phyloP scores from a whole-genome alignment of 2,888 invertebrate species.

The Eudemis profundana region DNA sequence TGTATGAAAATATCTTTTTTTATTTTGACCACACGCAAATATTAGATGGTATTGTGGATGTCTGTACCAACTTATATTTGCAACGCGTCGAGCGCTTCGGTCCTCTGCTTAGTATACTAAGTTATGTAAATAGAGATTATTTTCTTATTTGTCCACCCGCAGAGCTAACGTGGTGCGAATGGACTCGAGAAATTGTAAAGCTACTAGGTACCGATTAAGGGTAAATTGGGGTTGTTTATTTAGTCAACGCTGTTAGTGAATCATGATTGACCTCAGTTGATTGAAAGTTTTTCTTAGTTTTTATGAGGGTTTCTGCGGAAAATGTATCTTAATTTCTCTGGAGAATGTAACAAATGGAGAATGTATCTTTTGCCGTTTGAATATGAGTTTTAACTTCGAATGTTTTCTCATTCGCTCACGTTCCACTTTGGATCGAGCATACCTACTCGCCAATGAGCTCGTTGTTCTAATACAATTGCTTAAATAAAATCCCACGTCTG shows the following conservation, averaged over 20 bases:
- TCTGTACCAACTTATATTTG: constrained; percentile 2
- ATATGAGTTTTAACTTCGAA: too few species aligned
- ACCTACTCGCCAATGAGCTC: too few species aligned
- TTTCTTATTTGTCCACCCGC: constrained; percentile 26
- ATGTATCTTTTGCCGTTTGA: too few species aligned
- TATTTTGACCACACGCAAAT: constrained; percentile 27
- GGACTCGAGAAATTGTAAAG: background rate
- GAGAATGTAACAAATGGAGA: too few species aligned
- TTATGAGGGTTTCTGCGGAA: background rate
- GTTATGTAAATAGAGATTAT: background rate
- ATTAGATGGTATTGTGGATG: constrained; percentile 8
- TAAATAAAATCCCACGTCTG: too few species aligned
- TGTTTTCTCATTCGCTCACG: too few species aligned
- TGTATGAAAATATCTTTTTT: background rate
- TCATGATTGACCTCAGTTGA: constrained; percentile 1
- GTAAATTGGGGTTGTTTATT: background rate
- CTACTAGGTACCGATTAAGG: constrained; percentile 4
- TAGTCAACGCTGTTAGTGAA: background rate
- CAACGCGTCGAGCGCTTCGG: background rate
- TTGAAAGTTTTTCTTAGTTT: background rate
- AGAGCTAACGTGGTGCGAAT: constrained; percentile 10
- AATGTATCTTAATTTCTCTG: too few species aligned
- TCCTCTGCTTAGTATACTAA: background rate
- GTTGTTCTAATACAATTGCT: too few species aligned
- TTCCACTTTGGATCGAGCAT: too few species aligned